phyloP scores from a whole-genome alignment of 1,140 invertebrate species.

The Camponotus pennsylvanicus region DNA sequence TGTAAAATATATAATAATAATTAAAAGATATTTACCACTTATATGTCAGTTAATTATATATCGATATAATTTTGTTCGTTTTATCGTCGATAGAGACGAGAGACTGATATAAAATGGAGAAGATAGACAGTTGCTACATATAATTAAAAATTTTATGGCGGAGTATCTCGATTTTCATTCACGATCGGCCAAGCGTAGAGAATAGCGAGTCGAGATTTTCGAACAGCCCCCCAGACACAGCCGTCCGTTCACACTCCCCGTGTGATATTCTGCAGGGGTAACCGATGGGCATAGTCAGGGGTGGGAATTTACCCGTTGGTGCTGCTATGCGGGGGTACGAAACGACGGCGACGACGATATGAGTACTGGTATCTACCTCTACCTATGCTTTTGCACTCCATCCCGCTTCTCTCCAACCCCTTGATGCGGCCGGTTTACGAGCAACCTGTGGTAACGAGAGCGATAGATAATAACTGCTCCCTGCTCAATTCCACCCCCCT shows the following conservation, averaged over 20 bases:
- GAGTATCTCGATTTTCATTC: conserved; percentile 39
- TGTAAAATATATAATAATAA: background rate
- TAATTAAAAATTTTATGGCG: conserved; percentile 34
- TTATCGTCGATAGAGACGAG: background rate
- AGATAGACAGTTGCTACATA: background rate
- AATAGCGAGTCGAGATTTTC: conserved; percentile 76
- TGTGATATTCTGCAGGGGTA: conserved; percentile 79
- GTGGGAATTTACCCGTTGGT: conserved; percentile 49
- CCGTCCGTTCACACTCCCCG: conserved; percentile 80
- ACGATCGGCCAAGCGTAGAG: conserved; percentile 54
- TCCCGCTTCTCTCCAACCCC: conserved; percentile 75
- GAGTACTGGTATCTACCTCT: conserved; percentile 79
- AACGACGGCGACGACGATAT: conserved; percentile 77
- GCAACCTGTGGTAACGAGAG: conserved; percentile 87
- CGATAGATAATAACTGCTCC: conserved; percentile 87
- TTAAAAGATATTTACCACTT: background rate
- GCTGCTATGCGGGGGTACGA: conserved; percentile 68
- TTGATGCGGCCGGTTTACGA: conserved; percentile 85
- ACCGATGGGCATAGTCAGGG: conserved; percentile 66
- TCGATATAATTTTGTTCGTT: conserved; percentile 5
- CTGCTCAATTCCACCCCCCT: conserved; percentile 78
- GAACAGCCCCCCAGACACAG: conserved; percentile 80
- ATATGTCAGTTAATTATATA: background rate
- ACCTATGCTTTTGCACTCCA: conserved; percentile 77
- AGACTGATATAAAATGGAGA: background rate